Conservation (phyloP, 1,140 invertebrate species). For the Atopsyche davidsoni region DNA sequence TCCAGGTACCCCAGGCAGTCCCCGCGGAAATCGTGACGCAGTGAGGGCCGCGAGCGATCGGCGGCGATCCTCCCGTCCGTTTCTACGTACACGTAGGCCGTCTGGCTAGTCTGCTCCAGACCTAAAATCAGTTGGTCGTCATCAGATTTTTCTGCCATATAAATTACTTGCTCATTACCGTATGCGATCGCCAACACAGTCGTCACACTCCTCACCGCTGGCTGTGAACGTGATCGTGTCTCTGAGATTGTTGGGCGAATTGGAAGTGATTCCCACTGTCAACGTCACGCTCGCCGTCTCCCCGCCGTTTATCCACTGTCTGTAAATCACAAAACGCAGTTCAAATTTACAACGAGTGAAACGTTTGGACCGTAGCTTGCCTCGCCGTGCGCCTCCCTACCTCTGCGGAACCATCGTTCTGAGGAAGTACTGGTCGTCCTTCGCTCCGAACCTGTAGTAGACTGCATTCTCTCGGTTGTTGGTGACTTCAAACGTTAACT, state of each 20-base stretch:
- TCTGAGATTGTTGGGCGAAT: conserved; percentile 42
- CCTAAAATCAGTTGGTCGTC: conserved; percentile 31
- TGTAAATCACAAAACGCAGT: conserved; percentile 27
- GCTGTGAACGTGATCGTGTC: conserved; percentile 53
- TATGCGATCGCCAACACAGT: no score
- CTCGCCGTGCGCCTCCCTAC: no score
- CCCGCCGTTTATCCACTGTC: conserved; percentile 44
- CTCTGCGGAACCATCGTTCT: conserved; percentile 38
- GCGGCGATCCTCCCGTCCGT: conserved; percentile 33
- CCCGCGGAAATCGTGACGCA: conserved; percentile 50
- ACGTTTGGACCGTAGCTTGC: no score
- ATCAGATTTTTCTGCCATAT: conserved; percentile 14
- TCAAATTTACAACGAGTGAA: no score
- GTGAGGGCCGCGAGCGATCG: conserved; percentile 42
- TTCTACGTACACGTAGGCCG: conserved; percentile 47
- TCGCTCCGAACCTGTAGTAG: conserved; percentile 47
- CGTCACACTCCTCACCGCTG: conserved; percentile 39
- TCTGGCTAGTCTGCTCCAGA: conserved; percentile 37
- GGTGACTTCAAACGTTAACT: conserved; percentile 46
- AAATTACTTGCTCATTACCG: conserved; percentile 35
- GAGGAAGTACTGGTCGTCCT: conserved; percentile 48
- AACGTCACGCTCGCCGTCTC: conserved; percentile 51
- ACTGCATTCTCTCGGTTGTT: conserved; percentile 48
- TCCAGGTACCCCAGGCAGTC: conserved; percentile 44
- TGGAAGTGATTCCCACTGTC: conserved; percentile 44